A percentile compares a stretch with the other conserved stretches of the same genome.
These are phyloP conservation scores for Mythimna albipuncta DNA, from an alignment of 2,888 invertebrate genomes.

Conservation along the genomic window DNA sequence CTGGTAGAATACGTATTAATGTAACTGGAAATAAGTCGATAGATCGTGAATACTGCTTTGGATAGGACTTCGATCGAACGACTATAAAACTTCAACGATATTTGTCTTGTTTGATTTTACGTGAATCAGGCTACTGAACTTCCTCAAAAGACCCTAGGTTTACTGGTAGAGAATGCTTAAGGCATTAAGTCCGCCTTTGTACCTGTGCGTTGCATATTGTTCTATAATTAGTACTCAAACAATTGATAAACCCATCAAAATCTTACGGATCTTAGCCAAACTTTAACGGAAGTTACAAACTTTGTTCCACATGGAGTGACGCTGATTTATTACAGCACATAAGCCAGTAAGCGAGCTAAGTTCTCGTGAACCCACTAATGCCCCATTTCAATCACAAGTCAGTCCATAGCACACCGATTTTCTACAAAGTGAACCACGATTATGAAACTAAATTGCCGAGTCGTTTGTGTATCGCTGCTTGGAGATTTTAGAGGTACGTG, in stretches of 20 bases:
- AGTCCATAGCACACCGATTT: slow-evolving; percentile 38
- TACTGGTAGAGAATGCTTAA: no score
- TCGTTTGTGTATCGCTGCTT: slow-evolving; percentile 50
- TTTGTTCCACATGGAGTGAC: slow-evolving; percentile 3
- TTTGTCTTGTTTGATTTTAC: no score
- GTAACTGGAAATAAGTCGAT: no score
- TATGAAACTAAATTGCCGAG: slow-evolving; percentile 62
- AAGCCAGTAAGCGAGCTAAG: slow-evolving; percentile 2
- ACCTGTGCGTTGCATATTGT: no score
- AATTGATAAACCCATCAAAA: not conserved
- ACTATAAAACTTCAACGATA: no score
- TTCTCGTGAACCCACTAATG: slow-evolving; percentile 34
- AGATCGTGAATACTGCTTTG: no score
- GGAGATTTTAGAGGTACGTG: slow-evolving; percentile 32
- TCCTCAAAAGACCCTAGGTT: no score
- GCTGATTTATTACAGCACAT: slow-evolving; percentile 33
- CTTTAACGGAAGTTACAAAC: not conserved
- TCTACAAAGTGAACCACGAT: slow-evolving; percentile 50
- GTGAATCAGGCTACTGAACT: no score
- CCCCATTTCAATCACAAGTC: slow-evolving; percentile 33
- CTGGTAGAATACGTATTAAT: no score
- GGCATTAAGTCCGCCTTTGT: no score
- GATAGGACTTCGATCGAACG: no score
- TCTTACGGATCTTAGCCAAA: not conserved
- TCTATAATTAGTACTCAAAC: no score